Evolutionary conservation across 2,888 invertebrate genomes (phyloP), one percentile per base, ranked within the genome.

Genomic region (Lacanobia oleracea): DNA sequence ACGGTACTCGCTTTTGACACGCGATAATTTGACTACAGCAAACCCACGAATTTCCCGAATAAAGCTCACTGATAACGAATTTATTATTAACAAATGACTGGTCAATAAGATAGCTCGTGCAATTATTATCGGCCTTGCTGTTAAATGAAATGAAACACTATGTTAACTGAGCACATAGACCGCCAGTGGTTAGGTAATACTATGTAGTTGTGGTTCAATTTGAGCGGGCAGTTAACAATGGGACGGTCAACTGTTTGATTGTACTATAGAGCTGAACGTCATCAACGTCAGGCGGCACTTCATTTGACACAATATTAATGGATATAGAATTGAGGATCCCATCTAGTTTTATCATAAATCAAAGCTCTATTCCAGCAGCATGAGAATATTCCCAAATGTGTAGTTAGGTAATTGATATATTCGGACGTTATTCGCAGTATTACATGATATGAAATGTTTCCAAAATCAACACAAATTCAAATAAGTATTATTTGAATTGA

Each of bases 81-180:
- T 72, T 67, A 83, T 67, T 70, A 62, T 67, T 56, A 61, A 80
- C 65, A 67, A 69, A 72, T 72, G 72, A 72, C 65, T 75, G 67
- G 27, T 62, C 61, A 83, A 65, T 83, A 76, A 83, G 66, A 80
- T 80, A 75, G 64, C 56, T 45, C 14, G 8, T 59, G 60, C 59
- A 65, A 76, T 66, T 80, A 76, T 66, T 80, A 83, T 72, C 69
- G 66, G 66, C 50, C 23, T 60, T 57, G 83, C 16, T 75, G 75
- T 83, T 40, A 16, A 61, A 65, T 72, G 16, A 62, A 79, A 83
- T 83, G 67, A 72, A 79, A 64, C 68, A 67, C 60, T 64, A 75
- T 64, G 65, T 61, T 71, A 64, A 75, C 68, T 67, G 70, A 78
- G 67, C 65, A 57, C 62, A 63, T 69, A 63, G 43, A 70, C 50